Percentiles rank a stretch among this genome's conserved stretches.
phyloP scores from a whole-genome alignment of 2,113 vertebrate species.

The Calidris pygmaea region DNA sequence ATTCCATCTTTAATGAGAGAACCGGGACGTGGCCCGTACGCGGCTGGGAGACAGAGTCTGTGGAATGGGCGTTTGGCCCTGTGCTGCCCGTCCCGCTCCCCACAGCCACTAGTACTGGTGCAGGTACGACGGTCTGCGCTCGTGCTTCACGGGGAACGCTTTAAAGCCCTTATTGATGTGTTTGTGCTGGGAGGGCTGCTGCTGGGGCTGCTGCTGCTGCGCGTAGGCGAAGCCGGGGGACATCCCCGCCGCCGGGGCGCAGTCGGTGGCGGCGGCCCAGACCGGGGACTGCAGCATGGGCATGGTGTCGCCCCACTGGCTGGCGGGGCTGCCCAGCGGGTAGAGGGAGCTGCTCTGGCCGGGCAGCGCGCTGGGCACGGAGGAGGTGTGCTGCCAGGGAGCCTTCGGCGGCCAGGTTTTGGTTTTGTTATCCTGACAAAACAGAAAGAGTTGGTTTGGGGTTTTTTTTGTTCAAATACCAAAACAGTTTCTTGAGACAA shows the following conservation, averaged over 20 bases:
- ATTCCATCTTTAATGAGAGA: neutral
- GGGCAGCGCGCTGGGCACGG: slow-evolving; percentile 83
- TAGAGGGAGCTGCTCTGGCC: slow-evolving; percentile 88
- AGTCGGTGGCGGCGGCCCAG: slow-evolving; percentile 90
- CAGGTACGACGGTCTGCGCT: slow-evolving; percentile 92
- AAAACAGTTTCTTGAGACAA: neutral
- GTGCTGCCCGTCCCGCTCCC: neutral
- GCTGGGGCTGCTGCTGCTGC: slow-evolving; percentile 80
- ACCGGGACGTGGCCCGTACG: neutral
- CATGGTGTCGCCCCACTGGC: slow-evolving; percentile 94
- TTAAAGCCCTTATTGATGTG: slow-evolving; percentile 94
- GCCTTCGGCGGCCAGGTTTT: slow-evolving; percentile 99
- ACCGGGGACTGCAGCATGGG: slow-evolving; percentile 93
- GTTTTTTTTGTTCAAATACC: neutral
- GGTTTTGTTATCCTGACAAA: slow-evolving; percentile 92
- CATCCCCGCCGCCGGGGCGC: slow-evolving; percentile 77
- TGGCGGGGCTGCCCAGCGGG: slow-evolving; percentile 85
- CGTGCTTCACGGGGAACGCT: slow-evolving; percentile 93
- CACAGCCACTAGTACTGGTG: slow-evolving; percentile 87
- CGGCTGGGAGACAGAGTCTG: neutral
- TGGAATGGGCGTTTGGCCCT: neutral
- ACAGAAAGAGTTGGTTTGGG: neutral
- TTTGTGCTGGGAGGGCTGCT: slow-evolving; percentile 84
- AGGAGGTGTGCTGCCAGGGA: slow-evolving; percentile 91
- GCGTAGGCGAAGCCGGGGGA: slow-evolving; percentile 84